Evolutionary conservation across 1,140 invertebrate species (phyloP), one percentile per base, ranked within the genome.

Genomic region (Caenorhabditis inopinata): DNA sequence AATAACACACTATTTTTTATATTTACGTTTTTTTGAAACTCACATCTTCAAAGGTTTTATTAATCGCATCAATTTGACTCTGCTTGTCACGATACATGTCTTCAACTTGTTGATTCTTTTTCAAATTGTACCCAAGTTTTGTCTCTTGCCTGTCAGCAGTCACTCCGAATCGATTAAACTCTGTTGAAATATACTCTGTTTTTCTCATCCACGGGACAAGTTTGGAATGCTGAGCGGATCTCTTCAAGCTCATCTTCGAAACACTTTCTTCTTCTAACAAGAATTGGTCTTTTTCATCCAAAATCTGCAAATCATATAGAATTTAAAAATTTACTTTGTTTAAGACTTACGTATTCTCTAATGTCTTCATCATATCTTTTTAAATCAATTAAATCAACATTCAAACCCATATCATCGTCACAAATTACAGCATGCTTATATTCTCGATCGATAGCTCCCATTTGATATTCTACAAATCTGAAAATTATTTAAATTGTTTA

Each of bases 121-220:
- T 97, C 79, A 98, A 95, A 90, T 94, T 96, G 89, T 95, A 98
- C 86, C 97, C 96, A 85, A 99, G 96, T 76, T 88, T 88, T 12
- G 84, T 85, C 62, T 87, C 86, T 11, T 82, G 83, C 23, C 94
- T 85, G 93, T 95, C 89, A 94, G 94, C 38, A 84, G 86, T 85
- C 83, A 95, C 94, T 87, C 96, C 95, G 89, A 97, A 98, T 84
- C 97, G 92, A 32, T 96, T 98, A 87, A 96, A 96, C 91, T 99
- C 96, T 29, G 96, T 96, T 4, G 96, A 98, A 88, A 99, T 99
- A 89, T 99, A 99, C 89, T 99, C 97, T 0, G 97, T 99, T 87
- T 96, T 93, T 73, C 97, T 92, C 85, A 98, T 91, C 96, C 96
- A 98, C 2, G 96, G 96, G 1, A 98, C 95, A 88, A 93, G 94